Evolutionary conservation across 2,113 vertebrate species (phyloP).

Genomic region (Spheniscus mendiculus): DNA sequence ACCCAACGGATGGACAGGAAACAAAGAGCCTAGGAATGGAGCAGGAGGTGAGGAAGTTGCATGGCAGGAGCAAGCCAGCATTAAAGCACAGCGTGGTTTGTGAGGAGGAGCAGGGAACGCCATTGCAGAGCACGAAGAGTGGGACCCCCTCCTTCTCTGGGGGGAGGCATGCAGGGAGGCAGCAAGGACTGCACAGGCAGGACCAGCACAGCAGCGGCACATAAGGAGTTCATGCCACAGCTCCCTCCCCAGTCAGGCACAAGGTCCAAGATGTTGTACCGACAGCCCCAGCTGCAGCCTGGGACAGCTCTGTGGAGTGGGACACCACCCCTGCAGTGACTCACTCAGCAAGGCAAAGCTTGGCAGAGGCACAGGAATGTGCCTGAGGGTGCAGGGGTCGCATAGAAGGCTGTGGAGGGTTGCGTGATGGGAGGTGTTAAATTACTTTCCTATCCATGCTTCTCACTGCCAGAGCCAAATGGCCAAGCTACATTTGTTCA

Average conservation of each 20-base stretch:
- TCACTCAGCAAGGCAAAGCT: not conserved
- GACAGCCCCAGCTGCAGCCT: not conserved
- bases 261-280: not conserved
- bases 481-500: not conserved
- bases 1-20: conserved; percentile 18
- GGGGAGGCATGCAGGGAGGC: not conserved
- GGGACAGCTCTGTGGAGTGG: not conserved
- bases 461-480: not conserved
- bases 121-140: not conserved
- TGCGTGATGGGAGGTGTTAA: not conserved
- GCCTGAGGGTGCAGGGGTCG: not conserved
- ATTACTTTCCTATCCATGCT: not conserved
- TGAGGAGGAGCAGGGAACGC: not conserved
- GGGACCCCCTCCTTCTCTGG: not conserved
- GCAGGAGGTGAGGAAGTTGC: not conserved
- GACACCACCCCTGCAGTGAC: not conserved
- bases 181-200: conserved; percentile 27
- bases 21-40: conserved; percentile 41
- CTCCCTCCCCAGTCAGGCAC: not conserved
- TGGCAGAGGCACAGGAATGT: not conserved
- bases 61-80: conserved; percentile 17
- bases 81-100: not conserved
- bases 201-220: not conserved
- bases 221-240: not conserved
- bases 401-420: not conserved